Base-by-base conservation (phyloP, 1,140 invertebrate species). In the Paralvinella palmiformis region DNA sequence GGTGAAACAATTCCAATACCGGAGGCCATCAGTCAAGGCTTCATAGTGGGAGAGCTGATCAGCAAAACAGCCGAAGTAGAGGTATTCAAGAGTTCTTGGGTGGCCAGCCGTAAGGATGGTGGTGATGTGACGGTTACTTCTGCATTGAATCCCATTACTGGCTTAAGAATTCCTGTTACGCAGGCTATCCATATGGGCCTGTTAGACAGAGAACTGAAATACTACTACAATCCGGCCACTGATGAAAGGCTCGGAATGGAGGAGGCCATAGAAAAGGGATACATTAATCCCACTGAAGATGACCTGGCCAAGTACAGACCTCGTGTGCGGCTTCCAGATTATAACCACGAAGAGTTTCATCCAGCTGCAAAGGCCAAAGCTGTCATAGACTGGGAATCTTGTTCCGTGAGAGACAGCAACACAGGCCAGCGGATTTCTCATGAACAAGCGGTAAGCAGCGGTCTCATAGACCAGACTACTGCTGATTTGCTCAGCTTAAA, bases 241-340 rank as follows among this genome's bases (percentile, higher is more conserved):
- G 64, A 67, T n/a, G 53, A 73, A 24, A 48, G 64, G n/a, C 62
- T 81, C 6, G 63, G 67, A 3, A 66, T 79, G 17, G 62, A 88
- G 52, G 89, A 91, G 83, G 92, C 91, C 1, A 87, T 92, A 70
- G 89, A 93, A 78, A 83, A 85, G 67, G 91, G 90, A 20, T 78
- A 90, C 22, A 78, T 94, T 15, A 57, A 57, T 57, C 55, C 55
- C 20, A 32, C 55, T 10, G 22, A 24, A 17, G 29, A 57, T 27
- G 55, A 57, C n/a, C 20, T 57, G 10, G 27, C 55, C 13, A 24
- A 32, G 55, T 22, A 32, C 20, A 27, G 17, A 32, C 29, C 48
- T 10, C 48, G 31, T 20, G n/a, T 52, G 55, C 7, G 20, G 22
- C 55, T 7, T 20, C 10, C 22, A 41, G 58, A 41, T 13, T 41